Percentiles rank a stretch among this genome's conserved stretches.
These are phyloP conservation scores for Sorex fumeus DNA, from an alignment of 2,113 vertebrate species.

Conservation along the genomic window DNA sequence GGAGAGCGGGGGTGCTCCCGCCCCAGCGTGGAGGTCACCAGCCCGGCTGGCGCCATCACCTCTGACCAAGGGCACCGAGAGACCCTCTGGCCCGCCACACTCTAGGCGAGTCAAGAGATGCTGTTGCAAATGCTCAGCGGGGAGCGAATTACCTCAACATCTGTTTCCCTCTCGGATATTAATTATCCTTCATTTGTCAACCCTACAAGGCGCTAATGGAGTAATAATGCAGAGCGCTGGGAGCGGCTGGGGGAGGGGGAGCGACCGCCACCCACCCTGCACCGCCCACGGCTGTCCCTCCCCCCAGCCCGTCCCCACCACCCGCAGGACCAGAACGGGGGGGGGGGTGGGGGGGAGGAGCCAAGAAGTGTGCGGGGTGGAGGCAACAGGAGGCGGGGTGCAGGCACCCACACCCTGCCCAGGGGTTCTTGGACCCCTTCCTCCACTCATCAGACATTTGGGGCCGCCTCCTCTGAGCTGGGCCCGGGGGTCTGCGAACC, in stretches of 20 bases:
- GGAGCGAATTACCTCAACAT: slow-evolving; percentile 85
- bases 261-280: slow-evolving; percentile 10
- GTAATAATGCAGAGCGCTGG: slow-evolving; percentile 82
- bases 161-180: slow-evolving; percentile 87
- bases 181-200: slow-evolving; percentile 87
- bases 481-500: not conserved
- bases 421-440: not conserved
- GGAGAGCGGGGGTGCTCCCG: no score
- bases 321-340: not conserved
- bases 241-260: slow-evolving; percentile 59
- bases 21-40: slow-evolving; percentile 8
- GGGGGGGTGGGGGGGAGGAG: no score
- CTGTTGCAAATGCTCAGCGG: slow-evolving; percentile 78
- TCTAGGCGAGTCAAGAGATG: slow-evolving; percentile 66
- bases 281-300: not conserved
- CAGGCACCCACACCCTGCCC: not conserved
- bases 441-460: no score
- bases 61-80: slow-evolving; percentile 35
- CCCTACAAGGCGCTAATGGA: slow-evolving; percentile 85
- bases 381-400: not conserved
- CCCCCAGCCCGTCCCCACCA: not conserved
- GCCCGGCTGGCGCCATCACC: not conserved
- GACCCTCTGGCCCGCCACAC: not conserved
- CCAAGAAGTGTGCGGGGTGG: no score
- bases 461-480: rapidly evolving